Evolutionary conservation across 1,140 invertebrate species (phyloP).

Genomic region (Asbolus verrucosus): DNA sequence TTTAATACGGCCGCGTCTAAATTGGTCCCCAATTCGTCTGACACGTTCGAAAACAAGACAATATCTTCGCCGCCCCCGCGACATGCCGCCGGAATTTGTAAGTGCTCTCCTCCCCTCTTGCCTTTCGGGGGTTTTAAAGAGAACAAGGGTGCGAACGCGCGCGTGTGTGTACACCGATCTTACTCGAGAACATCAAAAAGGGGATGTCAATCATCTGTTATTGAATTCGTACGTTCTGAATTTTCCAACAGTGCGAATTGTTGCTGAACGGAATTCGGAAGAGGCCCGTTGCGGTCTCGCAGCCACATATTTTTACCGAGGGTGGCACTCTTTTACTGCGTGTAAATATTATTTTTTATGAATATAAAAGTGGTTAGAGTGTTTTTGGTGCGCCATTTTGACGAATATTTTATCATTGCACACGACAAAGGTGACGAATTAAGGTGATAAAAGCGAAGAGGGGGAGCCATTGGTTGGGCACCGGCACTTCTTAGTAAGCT

Average conservation of each 20-base stretch:
- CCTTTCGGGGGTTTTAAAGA: constrained; percentile 24
- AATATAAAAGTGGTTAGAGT: constrained; percentile 8
- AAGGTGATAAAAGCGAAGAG: constrained; percentile 35
- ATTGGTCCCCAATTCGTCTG: constrained; percentile 22
- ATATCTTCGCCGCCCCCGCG: constrained; percentile 22
- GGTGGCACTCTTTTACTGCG: constrained; percentile 1
- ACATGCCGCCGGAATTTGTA: constrained; percentile 31
- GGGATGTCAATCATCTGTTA: constrained; percentile 46
- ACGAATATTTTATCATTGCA: constrained; percentile 19
- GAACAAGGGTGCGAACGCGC: constrained; percentile 6
- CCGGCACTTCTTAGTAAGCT: too few relatives aligned
- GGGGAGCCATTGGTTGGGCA: too few relatives aligned
- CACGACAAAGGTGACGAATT: constrained; percentile 1
- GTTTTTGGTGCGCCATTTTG: neutral
- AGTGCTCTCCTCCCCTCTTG: constrained; percentile 26
- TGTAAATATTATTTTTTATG: constrained; percentile 29
- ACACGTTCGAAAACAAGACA: constrained; percentile 38
- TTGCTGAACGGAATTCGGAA: constrained; percentile 44
- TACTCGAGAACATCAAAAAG: constrained; percentile 35
- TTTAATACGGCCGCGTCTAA: neutral
- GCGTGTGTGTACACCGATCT: constrained; percentile 38
- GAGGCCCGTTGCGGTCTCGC: constrained; percentile 4
- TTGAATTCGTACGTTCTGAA: constrained; percentile 42
- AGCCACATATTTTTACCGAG: constrained; percentile 13
- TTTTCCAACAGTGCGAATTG: constrained; percentile 42